These are phyloP conservation scores for Tachina grossa DNA, from an alignment of 2,888 invertebrate species.

Conservation along the genomic window DNA sequence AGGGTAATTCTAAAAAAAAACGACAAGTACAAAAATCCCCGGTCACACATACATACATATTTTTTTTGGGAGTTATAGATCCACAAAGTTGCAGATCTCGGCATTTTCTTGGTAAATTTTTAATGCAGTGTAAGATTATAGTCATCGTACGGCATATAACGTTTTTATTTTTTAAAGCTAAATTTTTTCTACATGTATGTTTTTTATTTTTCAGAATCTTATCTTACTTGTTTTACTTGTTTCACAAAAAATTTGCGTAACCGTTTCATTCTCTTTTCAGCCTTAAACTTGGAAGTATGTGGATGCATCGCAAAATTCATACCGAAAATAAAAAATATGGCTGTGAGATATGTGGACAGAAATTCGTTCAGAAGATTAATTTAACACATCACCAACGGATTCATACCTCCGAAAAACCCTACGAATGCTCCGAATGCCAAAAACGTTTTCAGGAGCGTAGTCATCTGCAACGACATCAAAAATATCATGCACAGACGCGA, in stretches of 20 bases:
- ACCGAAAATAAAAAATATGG: slow-evolving; percentile 82
- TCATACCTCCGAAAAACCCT: slow-evolving; percentile 82
- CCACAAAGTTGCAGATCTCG: too few relatives aligned
- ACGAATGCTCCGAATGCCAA: slow-evolving; percentile 82
- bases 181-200: neutral
- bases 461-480: slow-evolving; percentile 82
- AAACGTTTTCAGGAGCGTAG: slow-evolving; percentile 82
- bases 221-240: too few relatives aligned
- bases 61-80: too few relatives aligned
- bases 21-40: too few relatives aligned
- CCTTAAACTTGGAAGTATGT: slow-evolving; percentile 82
- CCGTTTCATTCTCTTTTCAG: slow-evolving; percentile 71
- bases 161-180: too few relatives aligned
- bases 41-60: too few relatives aligned
- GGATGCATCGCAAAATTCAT: slow-evolving; percentile 83
- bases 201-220: neutral
- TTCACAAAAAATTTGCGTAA: neutral
- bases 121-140: too few relatives aligned
- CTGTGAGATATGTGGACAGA: slow-evolving; percentile 83
- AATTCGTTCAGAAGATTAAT: slow-evolving; percentile 83
- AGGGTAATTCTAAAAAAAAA: too few relatives aligned
- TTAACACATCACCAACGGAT: slow-evolving; percentile 82
- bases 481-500: slow-evolving; percentile 82
- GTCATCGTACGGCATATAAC: too few relatives aligned
- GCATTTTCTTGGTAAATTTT: too few relatives aligned